Percentiles rank a stretch among this genome's conserved stretches.
Conservation (phyloP, 2,888 invertebrate genomes). For the Glomeris marginata region DNA sequence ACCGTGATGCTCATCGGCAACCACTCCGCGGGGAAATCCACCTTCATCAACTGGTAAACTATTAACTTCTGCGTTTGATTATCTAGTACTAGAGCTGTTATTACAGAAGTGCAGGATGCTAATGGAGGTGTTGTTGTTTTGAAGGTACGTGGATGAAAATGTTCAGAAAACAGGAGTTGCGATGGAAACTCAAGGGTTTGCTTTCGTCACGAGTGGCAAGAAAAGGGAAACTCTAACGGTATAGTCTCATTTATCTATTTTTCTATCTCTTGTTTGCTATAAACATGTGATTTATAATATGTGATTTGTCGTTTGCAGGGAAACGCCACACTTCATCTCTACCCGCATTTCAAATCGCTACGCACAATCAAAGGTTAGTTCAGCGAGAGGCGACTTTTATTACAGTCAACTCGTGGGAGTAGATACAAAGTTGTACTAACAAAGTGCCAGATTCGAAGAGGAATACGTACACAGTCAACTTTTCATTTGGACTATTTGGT, state of each 20-base stretch:
- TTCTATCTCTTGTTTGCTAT: constrained; percentile 4
- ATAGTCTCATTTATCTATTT: constrained; percentile 6
- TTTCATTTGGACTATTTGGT: too few species aligned
- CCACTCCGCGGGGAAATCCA: constrained; percentile 43
- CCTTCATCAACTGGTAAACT: constrained; percentile 42
- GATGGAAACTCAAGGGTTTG: constrained; percentile 44
- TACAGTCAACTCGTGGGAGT: too few species aligned
- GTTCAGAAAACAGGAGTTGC: constrained; percentile 42
- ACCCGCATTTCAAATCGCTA: constrained; percentile 39
- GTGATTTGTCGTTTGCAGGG: constrained; percentile 28
- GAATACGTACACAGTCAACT: too few species aligned
- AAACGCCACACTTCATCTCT: constrained; percentile 40
- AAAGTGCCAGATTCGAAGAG: too few species aligned
- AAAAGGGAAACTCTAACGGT: constrained; percentile 40
- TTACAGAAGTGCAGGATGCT: too few species aligned
- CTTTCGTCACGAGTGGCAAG: constrained; percentile 39
- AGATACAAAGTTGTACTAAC: too few species aligned
- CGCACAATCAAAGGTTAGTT: constrained; percentile 35
- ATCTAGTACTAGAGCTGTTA: not conserved
- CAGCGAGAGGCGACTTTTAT: too few species aligned
- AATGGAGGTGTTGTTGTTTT: too few species aligned
- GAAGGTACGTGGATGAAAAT: constrained; percentile 43
- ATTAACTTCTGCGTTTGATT: not conserved
- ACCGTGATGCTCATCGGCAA: constrained; percentile 41
- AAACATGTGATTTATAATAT: too few species aligned